Percentiles rank a stretch among this genome's conserved stretches.
These are phyloP conservation scores for Bellardia bayeri DNA, from an alignment of 2,888 invertebrate species.

Conservation along the genomic window DNA sequence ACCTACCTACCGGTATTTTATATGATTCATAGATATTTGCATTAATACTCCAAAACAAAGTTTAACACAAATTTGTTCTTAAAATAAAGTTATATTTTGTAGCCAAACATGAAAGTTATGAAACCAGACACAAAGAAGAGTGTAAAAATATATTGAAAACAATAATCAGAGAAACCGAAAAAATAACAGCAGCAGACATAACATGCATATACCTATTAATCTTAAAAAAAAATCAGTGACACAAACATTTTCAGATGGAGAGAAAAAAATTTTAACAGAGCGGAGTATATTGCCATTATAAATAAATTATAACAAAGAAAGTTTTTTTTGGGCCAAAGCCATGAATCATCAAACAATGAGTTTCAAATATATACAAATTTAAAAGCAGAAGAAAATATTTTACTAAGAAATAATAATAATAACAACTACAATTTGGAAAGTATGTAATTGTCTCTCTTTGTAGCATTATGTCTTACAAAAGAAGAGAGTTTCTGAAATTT, in stretches of 20 bases:
- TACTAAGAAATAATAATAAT: slow-evolving; percentile 3
- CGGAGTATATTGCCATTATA: neutral
- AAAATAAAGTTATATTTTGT: neutral
- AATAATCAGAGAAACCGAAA: neutral
- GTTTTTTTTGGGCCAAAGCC: slow-evolving; percentile 34
- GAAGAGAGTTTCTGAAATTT: slow-evolving; percentile 10
- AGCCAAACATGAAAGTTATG: neutral
- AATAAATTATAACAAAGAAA: slow-evolving; percentile 44
- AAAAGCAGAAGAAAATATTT: slow-evolving; percentile 10
- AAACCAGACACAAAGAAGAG: slow-evolving; percentile 30
- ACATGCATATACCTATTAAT: neutral
- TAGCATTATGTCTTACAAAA: neutral
- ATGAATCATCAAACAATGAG: slow-evolving; percentile 42
- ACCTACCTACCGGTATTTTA: neutral
- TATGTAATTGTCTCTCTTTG: slow-evolving; percentile 25
- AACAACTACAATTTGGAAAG: slow-evolving; percentile 23
- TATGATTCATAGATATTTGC: slow-evolving; percentile 2
- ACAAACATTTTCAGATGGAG: neutral
- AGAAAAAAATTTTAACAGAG: slow-evolving; percentile 3
- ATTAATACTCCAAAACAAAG: neutral
- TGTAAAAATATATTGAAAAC: neutral
- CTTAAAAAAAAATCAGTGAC: neutral
- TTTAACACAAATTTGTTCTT: neutral
- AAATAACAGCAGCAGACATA: neutral
- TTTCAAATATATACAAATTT: neutral